These are phyloP conservation scores for Glandiceps talaboti DNA, from an alignment of 53 echinoderm and acorn worm species.

Conservation along the genomic window DNA sequence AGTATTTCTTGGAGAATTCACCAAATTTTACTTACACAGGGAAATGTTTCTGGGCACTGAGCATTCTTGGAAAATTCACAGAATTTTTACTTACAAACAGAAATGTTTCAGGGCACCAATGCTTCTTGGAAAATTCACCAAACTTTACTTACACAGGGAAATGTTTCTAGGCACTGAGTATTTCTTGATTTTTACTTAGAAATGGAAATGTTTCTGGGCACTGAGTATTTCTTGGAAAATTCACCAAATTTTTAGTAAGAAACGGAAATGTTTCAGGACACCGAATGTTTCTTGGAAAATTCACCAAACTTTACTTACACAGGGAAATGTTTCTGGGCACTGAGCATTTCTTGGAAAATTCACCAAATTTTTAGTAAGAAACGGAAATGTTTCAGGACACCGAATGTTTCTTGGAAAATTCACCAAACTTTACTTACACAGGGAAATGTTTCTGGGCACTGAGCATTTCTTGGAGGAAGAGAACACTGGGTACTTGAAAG, in stretches of 20 bases:
- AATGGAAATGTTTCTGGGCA: too few species aligned
- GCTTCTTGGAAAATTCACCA: background rate
- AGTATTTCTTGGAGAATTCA: too few species aligned
- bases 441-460: slow-evolving; percentile 16
- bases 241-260: too few species aligned
- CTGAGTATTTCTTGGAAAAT: too few species aligned
- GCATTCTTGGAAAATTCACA: slow-evolving; percentile 68
- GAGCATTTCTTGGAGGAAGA: slow-evolving; percentile 73
- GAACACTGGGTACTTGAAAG: slow-evolving; percentile 54
- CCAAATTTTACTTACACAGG: slow-evolving; percentile 56
- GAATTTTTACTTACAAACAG: too few species aligned
- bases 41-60: slow-evolving; percentile 18
- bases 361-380: too few species aligned
- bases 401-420: background rate
- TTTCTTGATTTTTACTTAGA: too few species aligned
- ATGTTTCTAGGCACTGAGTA: too few species aligned
- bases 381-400: background rate
- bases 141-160: slow-evolving; percentile 48
- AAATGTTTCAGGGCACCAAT: too few species aligned
- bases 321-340: slow-evolving; percentile 20
- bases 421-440: slow-evolving; percentile 61
- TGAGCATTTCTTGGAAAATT: slow-evolving; percentile 69
- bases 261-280: too few species aligned
- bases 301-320: too few species aligned
- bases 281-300: too few species aligned